Base-by-base conservation (phyloP, 2,113 vertebrate species). In the Ardeotis arabs region DNA sequence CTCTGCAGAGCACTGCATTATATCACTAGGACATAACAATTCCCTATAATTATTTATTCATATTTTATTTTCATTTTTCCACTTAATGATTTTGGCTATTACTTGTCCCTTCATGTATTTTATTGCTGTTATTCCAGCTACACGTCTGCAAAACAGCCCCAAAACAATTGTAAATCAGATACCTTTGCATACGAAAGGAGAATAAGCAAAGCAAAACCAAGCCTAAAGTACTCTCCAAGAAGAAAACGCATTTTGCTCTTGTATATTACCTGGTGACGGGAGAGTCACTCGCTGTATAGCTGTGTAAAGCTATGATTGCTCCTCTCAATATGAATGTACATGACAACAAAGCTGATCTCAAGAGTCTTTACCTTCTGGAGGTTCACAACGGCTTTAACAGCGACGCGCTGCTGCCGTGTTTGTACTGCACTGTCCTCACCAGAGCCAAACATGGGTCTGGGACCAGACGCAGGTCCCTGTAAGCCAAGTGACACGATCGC, bases 351-450 rank as follows among this genome's bases (percentile, higher is more conserved):
- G 50, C 8, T 25, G 68, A 39, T 68, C 49, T 73, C 41, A 4
- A 7, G 27, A 41, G 19, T 12, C 27, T 50, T 67, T n/a, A 28
- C 27, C 24, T 44, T 55, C 70, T 74, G 60, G 45, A 80, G 78
- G 24, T 6, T 45, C 45, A 20, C 49, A 55, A 33, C 44, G 27
- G 52, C 39, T 58, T 60, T 28, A 64, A 59, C 8, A 79, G 18
- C n/a, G 33, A 18, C 0, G 8, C 0, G 1, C 15, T 52, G 37
- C 70, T 21, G 2, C 31, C 5, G 14, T 10, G 24, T 39, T 45
- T 18, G 35, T 24, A 7, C 3, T 15, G 15, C 6, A 2, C 12
- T 17, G 29, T n/a, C 39, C 69, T 52, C 41, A 8, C 13, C 29
- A 33, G 17, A 39, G 78, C 49, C 31, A 35, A 35, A 27, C 1